Conservation (phyloP, 2,113 vertebrate species). For the Hiodon tergisus region DNA sequence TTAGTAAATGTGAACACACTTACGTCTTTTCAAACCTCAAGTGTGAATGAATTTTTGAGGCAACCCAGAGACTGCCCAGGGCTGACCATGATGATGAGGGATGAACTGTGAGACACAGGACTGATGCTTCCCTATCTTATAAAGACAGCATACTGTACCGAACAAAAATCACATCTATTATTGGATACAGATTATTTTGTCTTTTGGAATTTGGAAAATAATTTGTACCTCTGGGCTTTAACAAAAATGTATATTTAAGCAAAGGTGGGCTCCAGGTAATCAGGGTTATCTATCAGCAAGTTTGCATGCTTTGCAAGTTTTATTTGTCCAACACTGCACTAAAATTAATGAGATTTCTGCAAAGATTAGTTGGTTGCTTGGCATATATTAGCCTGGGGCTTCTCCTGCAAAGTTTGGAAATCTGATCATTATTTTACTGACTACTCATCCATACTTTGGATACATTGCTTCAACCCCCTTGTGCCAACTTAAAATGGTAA, state of each 20-base stretch:
- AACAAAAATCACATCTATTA: too few species aligned
- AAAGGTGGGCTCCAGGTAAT: background rate
- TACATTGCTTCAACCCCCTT: constrained; percentile 11
- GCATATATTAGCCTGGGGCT: constrained; percentile 23
- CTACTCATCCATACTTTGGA: constrained; percentile 31
- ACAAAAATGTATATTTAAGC: background rate
- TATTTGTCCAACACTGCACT: constrained; percentile 35
- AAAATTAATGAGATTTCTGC: constrained; percentile 45
- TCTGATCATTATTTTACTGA: constrained; percentile 26
- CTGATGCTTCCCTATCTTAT: too few species aligned
- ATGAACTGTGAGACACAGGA: too few species aligned
- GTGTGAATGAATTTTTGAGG: too few species aligned
- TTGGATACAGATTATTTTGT: too few species aligned
- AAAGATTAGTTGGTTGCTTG: constrained; percentile 36
- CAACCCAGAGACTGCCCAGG: too few species aligned
- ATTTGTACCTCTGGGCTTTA: background rate
- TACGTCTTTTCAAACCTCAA: too few species aligned
- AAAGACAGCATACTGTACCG: too few species aligned
- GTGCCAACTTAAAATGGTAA: constrained; percentile 25
- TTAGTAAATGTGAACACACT: too few species aligned
- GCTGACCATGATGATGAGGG: too few species aligned
- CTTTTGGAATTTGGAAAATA: background rate
- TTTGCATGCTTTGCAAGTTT: constrained; percentile 36
- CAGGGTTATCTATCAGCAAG: constrained; percentile 37
- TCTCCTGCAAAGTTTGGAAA: constrained; percentile 17